Base-by-base conservation (phyloP, 30 jellyfish, hydroid and myxozoan species). In the Hydra vulgaris region DNA sequence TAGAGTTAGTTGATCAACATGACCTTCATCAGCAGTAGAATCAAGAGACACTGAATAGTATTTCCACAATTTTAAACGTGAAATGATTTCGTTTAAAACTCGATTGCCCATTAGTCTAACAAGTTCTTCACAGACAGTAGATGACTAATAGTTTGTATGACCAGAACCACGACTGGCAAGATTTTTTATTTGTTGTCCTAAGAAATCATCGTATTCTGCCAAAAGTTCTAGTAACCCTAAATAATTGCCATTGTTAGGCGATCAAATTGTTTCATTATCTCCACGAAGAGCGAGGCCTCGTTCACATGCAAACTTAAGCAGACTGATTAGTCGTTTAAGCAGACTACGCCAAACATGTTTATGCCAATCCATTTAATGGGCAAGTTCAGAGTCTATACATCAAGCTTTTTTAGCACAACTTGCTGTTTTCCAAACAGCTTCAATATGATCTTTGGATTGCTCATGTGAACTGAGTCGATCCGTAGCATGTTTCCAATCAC, bases 31-130 rank as follows among this genome's bases (percentile, higher is more conserved):
- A 69, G 76, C 27, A 20, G 76, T 69, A 20, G 76, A 69, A 23
- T 69, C 76, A 20, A 69, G 25, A 69, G 76, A 69, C 76, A 69
- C 76, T 69, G 76, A 69, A 69, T 20, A 69, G 76, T 69, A 69
- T 69, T 69, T 69, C 27, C 8, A 21, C 27, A 23, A 69, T 23
- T 69, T 69, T n/a, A 15, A 23, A 8, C 27, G 27, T 20, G 25
- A 21, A 23, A 69, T 69, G 27, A 69, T 69, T 69, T n/a, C 27
- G 25, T 69, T 69, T 69, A 69, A 20, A 20, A 69, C 27, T 20
- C 76, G 76, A 20, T 21, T 1, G 27, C 76, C 76, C 27, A 5
- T 69, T 69, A 1, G 76, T 20, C 27, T 69, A 69, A 69, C 27
- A 23, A 69, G 25, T 69, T 69, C 27, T 20, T 69, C 27, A 23